Percentiles rank a stretch among this genome's conserved stretches.
phyloP scores from a whole-genome alignment of 2,113 vertebrate species.

The Hylia prasina region DNA sequence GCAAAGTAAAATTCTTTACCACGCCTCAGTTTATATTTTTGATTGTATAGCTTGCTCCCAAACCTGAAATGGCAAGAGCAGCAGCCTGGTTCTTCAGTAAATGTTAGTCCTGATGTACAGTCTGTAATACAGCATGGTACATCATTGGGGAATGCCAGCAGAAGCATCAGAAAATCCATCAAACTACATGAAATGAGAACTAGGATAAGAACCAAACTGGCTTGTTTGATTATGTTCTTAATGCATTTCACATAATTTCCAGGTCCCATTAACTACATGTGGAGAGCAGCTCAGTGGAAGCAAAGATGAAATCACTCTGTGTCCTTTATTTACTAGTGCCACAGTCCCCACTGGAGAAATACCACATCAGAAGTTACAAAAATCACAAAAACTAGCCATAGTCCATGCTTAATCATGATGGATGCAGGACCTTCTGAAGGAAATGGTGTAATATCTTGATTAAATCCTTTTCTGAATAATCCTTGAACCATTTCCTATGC shows the following conservation, averaged over 20 bases:
- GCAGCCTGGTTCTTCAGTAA: background rate
- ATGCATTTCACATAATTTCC: background rate
- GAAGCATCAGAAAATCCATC: background rate
- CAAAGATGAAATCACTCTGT: background rate
- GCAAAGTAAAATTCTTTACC: background rate
- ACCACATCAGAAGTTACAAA: background rate
- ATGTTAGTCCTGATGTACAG: background rate
- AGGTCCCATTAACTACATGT: background rate
- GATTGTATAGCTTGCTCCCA: background rate
- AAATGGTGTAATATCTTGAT: background rate
- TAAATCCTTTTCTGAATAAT: conserved; percentile 15
- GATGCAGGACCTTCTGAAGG: background rate
- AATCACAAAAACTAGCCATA: background rate
- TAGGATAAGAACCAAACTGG: background rate
- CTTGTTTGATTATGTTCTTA: background rate
- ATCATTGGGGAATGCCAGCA: background rate
- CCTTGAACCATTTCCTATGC: background rate
- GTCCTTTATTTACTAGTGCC: background rate
- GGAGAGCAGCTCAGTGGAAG: background rate
- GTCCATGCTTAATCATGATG: background rate
- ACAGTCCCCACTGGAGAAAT: background rate
- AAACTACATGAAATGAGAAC: background rate
- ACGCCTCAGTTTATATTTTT: background rate
- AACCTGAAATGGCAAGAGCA: background rate
- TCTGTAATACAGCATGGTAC: background rate